Conservation (phyloP, 2,113 vertebrate genomes). For the Gallinago undulata region DNA sequence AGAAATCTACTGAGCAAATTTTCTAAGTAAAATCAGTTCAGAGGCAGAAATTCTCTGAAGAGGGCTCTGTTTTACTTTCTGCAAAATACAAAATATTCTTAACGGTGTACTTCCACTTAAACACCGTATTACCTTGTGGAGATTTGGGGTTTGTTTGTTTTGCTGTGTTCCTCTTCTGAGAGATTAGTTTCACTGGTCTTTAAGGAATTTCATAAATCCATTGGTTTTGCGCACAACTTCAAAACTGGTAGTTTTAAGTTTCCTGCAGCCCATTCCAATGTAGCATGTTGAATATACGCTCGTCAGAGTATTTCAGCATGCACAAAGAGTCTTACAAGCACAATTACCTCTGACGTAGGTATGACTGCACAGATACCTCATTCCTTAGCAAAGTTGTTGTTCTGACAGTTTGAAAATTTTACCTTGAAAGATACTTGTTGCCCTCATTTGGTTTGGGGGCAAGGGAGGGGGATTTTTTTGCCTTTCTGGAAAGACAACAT, state of each 20-base stretch:
- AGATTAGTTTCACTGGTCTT: not conserved
- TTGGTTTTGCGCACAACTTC: not conserved
- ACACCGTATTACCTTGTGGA: not conserved
- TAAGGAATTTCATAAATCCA: not conserved
- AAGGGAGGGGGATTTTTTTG: not conserved
- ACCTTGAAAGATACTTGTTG: not conserved
- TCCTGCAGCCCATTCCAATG: not conserved
- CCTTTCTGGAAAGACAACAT: not conserved
- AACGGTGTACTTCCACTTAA: not conserved
- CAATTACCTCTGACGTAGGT: not conserved
- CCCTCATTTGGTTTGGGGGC: not conserved
- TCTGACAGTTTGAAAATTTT: not conserved
- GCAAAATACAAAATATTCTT: conserved; percentile 30
- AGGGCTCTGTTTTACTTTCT: conserved; percentile 14
- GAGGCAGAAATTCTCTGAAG: conserved; percentile 8
- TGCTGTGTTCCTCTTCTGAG: not conserved
- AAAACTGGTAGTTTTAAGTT: not conserved
- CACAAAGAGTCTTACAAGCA: not conserved
- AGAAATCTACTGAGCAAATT: conserved; percentile 20
- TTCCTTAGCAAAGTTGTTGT: not conserved
- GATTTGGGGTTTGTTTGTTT: not conserved
- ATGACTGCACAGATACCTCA: not conserved
- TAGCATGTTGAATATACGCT: not conserved
- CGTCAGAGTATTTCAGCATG: not conserved
- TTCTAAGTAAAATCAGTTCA: conserved; percentile 12